Base-by-base conservation (phyloP, 1,140 invertebrate species). In the Eupeodes corollae region DNA sequence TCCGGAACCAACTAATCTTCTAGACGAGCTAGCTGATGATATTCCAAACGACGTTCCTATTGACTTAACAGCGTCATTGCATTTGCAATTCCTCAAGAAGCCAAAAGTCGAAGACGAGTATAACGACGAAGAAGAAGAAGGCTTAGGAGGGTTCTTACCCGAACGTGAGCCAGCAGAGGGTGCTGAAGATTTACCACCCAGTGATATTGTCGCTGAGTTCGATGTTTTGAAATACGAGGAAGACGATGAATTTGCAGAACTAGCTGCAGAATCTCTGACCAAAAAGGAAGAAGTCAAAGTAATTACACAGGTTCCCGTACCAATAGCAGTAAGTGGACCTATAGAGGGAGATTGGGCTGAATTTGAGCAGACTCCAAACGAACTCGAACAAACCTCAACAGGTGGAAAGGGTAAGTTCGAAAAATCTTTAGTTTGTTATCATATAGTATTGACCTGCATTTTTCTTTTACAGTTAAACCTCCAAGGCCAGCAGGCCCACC, bases 161-260 rank as follows among this genome's bases (percentile, higher is more conserved):
- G 42, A 13, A 13, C 43, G 41, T n/a, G 43, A 26, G 5, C 34
- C 34, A n/a, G 14, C 40, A n/a, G 38, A 8, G 19, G 13, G 38
- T 13, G 47, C 35, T 16, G 31, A 46, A 12, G 16, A 42, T 2
- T 49, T 51, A 14, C 44, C 55, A 46, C 57, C 55, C 9, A 57
- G 66, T 47, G 42, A 45, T 16, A 49, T 49, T 47, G 48, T 64
- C 38, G 47, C 61, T 30, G 73, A 75, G 48, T 77, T 78, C 67
- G 75, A 75, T 67, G 58, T 66, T 15, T 63, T 73, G 21, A 63
- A 64, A 49, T 58, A 59, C 50, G 70, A 73, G 45, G 76, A 78
- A 45, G 83, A 83, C 53, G 76, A 85, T 61, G 84, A 86, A 68
- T 87, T 87, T 65, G 80, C 81, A 13, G 73, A 77, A 55, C 61